phyloP scores from a whole-genome alignment of 2,113 vertebrate genomes.

The Dromas ardeola region DNA sequence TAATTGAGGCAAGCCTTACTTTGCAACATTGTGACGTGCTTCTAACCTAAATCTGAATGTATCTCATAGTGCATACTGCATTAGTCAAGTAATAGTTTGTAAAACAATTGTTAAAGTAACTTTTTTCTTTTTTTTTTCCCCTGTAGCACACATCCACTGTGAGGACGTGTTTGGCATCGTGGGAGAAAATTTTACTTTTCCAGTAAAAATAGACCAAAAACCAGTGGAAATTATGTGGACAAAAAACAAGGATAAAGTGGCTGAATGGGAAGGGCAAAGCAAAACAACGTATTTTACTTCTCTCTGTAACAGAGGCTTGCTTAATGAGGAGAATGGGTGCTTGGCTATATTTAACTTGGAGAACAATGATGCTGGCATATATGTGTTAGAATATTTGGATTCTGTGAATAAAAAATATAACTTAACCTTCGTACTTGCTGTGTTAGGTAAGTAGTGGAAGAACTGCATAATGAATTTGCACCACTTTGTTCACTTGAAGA shows the following conservation, averaged over 20 bases:
- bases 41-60: neutral
- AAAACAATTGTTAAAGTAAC: neutral
- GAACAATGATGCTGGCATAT: neutral
- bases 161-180: neutral
- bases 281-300: fast-evolving
- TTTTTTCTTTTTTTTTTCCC: neutral
- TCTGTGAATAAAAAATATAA: fast-evolving
- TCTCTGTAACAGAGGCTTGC: fast-evolving
- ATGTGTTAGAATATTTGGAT: neutral
- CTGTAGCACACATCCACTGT: neutral
- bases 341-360: slow-evolving; percentile 12
- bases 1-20: neutral
- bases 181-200: slow-evolving; percentile 35
- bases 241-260: neutral
- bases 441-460: slow-evolving; percentile 22
- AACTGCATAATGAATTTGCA: neutral
- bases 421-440: fast-evolving
- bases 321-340: neutral
- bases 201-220: neutral
- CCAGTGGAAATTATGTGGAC: neutral
- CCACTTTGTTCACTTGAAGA: neutral
- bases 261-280: neutral
- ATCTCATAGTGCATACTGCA: neutral
- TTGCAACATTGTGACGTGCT: neutral
- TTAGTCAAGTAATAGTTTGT: neutral